These are phyloP conservation scores for Falco concolor DNA, from an alignment of 2,797 vertebrate species.

Conservation along the genomic window DNA sequence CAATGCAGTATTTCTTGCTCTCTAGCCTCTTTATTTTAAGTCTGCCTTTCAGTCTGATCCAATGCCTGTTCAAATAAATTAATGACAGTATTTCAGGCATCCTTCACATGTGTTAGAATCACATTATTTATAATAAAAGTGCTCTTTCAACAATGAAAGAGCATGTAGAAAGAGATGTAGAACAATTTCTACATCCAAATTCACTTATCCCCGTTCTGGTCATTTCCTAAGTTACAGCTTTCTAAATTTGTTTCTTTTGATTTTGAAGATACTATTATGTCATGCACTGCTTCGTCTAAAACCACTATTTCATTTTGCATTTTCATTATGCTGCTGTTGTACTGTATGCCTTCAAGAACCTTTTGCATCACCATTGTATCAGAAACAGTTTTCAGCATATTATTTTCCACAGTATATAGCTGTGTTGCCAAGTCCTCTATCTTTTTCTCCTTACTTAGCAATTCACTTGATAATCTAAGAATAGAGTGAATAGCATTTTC, in stretches of 20 bases:
- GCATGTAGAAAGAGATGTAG: too few species aligned
- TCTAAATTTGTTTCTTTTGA: conserved; percentile 10
- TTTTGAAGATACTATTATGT: conserved; percentile 60
- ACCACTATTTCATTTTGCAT: conserved; percentile 74
- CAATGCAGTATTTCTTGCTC: background rate
- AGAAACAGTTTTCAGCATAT: conserved; percentile 80
- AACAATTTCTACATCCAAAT: background rate
- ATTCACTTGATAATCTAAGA: conserved; percentile 80
- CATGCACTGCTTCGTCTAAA: conserved; percentile 74
- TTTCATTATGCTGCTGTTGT: conserved; percentile 76
- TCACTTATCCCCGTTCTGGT: conserved; percentile 15
- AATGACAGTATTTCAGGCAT: background rate
- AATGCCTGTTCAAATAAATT: background rate
- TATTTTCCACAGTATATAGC: conserved; percentile 83
- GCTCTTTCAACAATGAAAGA: background rate
- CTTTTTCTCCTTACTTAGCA: conserved; percentile 79
- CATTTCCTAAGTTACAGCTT: conserved; percentile 27
- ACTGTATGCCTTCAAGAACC: conserved; percentile 78
- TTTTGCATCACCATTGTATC: conserved; percentile 79
- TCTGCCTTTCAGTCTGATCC: background rate
- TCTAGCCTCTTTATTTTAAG: background rate
- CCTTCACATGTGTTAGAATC: background rate
- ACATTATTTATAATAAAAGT: background rate
- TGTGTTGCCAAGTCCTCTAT: conserved; percentile 81
- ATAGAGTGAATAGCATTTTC: conserved; percentile 85